phyloP scores from a whole-genome alignment of 2,888 invertebrate genomes.

The Agriopis marginaria region DNA sequence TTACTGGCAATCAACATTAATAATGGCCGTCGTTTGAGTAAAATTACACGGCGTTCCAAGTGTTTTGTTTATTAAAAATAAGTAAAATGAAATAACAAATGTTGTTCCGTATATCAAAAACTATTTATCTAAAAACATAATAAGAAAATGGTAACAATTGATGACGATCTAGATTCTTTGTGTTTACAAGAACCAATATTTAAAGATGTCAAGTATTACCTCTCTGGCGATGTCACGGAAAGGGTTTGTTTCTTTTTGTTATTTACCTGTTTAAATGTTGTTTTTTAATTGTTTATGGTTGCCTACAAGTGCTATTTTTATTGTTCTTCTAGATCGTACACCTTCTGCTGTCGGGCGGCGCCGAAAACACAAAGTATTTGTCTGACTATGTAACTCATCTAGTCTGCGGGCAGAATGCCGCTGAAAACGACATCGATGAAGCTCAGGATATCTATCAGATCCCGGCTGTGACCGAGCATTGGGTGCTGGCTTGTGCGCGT shows the following conservation, averaged over 20 bases:
- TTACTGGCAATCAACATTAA: slow-evolving; percentile 64
- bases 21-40: slow-evolving; percentile 75
- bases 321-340: slow-evolving; percentile 88
- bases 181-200: slow-evolving; percentile 89
- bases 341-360: slow-evolving; percentile 94
- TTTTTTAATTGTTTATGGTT: slow-evolving; percentile 57
- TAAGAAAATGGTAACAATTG: slow-evolving; percentile 85
- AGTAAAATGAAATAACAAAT: slow-evolving; percentile 45
- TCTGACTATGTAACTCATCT: slow-evolving; percentile 97
- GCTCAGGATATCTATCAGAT: slow-evolving; percentile 97
- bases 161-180: slow-evolving; percentile 83
- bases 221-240: slow-evolving; percentile 92
- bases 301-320: slow-evolving; percentile 33
- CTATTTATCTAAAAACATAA: slow-evolving; percentile 46
- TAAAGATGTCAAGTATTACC: slow-evolving; percentile 93
- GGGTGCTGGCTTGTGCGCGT: slow-evolving; percentile 91
- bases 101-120: slow-evolving; percentile 26
- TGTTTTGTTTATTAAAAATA: slow-evolving; percentile 27
- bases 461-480: slow-evolving; percentile 94
- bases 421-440: slow-evolving; percentile 95
- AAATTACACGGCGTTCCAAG: slow-evolving; percentile 52
- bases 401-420: slow-evolving; percentile 94
- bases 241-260: slow-evolving; percentile 87
- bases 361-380: slow-evolving; percentile 94
- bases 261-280: slow-evolving; percentile 56